Evolutionary conservation across 2,888 invertebrate species (phyloP), one percentile per base, ranked within the genome.

Genomic region (Spodoptera exigua): DNA sequence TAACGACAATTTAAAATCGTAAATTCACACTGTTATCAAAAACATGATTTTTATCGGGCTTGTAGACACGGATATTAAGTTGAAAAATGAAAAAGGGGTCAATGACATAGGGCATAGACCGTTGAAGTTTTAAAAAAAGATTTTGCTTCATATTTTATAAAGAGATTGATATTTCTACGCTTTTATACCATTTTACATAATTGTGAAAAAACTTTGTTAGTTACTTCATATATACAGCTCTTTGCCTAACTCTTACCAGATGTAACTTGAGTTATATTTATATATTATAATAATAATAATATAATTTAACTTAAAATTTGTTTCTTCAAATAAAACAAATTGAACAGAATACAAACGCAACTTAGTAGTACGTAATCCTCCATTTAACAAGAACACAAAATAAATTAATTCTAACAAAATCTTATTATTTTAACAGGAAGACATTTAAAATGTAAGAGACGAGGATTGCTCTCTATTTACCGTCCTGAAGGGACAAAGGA

Each of bases 21-120:
- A 21, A 68, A 60, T 1, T 63, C 69, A n/a, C 69, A 68, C 69
- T 49, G 49, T 69, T 46, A 40, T 61, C 69, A 46, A 61, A 61
- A 39, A 0, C 17, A 40, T 39, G 37, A 16, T 39, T 39, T 13
- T 39, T 27, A 39, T 39, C 37, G 37, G 5, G 2, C 10, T 13
- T 9, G 1, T 39, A 39, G 5, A 9, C 10, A 14, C 37, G 7
- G 27, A 27, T 27, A 9, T 27, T 27, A 27, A 14, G 9, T 39
- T 14, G 4, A 39, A n/a, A 2, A 40, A 40, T 11, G 16, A 9
- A 40, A 40, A 17, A 27, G 9, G 27, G 39, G 0, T 40, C 5
- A 10, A 16, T 17, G 39, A 40, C 32, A 27, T 60, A 60, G 47
- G 35, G 46, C 59, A 10, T 17, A 40, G 17, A n/a, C n/a, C n/a